Evolutionary conservation across 2,113 vertebrate genomes (phyloP), one percentile per base, ranked within the genome.

Genomic region (Ploceus nigricollis): DNA sequence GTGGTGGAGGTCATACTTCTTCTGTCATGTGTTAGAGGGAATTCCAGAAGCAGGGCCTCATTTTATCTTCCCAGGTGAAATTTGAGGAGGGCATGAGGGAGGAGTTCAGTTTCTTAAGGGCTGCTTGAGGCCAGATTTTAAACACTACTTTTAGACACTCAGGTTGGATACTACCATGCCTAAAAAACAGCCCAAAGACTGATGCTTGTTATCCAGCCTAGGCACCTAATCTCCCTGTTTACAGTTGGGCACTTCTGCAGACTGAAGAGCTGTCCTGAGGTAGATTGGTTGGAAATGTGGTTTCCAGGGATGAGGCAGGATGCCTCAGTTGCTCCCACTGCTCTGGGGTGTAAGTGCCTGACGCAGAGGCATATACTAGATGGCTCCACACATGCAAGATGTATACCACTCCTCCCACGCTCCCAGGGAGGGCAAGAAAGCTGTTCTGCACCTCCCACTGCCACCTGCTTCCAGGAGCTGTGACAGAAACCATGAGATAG

Each of bases 401-500:
- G 39, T 84, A 23, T 63, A 81, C 60, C 64, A 10, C 73, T 92
- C 82, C 65, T 94, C 54, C 68, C 69, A 94, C n/a, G 0, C 72
- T 77, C 60, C 39, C 3, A 11, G 37, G 28, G 63, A 50, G 20
- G 64, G 33, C n/a, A 51, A 7, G 77, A 78, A 92, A 71, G 69
- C 69, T 71, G 68, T 81, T 91, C 47, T 47, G 51, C 19, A 39
- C 82, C 58, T 93, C 91, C 80, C 51, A 73, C 91, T 84, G 57
- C 87, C 50, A 82, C 87, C 68, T 92, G 64, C 60, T 86, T 64
- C 60, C 56, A 50, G 76, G 39, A 90, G 44, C 80, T 87, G 51
- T 84, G 77, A 78, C 51, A 87, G 88, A 73, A 95, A 56, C 76
- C 40, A 8, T 40, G 42, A 90, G 90, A 54, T 31, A 23, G 44